Evolutionary conservation across 2,888 invertebrate genomes (phyloP).

Genomic region (Argyra leucocephala): DNA sequence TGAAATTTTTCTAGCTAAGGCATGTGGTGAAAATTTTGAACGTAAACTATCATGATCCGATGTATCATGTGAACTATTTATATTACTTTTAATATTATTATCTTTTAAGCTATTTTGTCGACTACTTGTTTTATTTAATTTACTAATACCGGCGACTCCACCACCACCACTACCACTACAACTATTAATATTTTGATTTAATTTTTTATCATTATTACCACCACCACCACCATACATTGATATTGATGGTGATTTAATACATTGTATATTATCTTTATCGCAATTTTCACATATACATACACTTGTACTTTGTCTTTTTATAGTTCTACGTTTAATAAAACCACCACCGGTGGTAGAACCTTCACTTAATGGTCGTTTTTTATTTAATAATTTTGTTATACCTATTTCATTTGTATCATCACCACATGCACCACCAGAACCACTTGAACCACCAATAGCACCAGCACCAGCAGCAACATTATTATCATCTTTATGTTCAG

Average conservation of each 20-base stretch:
- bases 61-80: conserved; percentile 20
- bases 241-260: conserved; percentile 17
- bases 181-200: conserved; percentile 19
- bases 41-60: conserved; percentile 27
- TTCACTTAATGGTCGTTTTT: conserved; percentile 8
- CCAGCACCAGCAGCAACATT: neutral
- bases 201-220: conserved; percentile 11
- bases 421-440: conserved; percentile 14
- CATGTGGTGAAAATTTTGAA: conserved; percentile 30
- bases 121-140: conserved; percentile 23
- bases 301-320: conserved; percentile 22
- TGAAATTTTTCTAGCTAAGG: conserved; percentile 29
- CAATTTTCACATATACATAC: conserved; percentile 28
- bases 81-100: conserved; percentile 22
- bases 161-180: conserved; percentile 10
- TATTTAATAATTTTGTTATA: conserved; percentile 17
- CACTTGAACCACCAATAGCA: neutral
- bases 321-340: conserved; percentile 22
- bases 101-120: conserved; percentile 27
- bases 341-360: conserved; percentile 13
- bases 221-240: conserved; percentile 20
- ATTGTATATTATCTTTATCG: conserved; percentile 23
- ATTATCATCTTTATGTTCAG: neutral
- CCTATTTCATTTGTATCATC: neutral
- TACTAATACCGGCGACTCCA: conserved; percentile 4